Conservation (phyloP, 2,797 vertebrate species). For the Kryptopterus vitreolus region DNA sequence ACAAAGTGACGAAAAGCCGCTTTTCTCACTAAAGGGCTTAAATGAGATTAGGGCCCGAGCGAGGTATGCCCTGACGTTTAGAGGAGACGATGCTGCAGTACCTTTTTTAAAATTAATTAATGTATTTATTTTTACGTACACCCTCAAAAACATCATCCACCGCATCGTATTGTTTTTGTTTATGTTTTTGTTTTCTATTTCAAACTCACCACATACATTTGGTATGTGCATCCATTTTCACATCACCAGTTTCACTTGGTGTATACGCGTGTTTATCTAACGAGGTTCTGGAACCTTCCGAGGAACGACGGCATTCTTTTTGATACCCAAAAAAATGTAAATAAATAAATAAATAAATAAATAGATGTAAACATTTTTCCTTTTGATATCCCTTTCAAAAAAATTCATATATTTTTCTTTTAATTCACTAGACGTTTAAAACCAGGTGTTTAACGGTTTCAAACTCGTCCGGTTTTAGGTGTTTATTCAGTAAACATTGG, state of each 20-base stretch:
- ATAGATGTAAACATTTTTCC: too few species aligned
- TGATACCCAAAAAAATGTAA: too few species aligned
- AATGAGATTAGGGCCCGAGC: conserved; percentile 41
- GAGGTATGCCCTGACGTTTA: conserved; percentile 51
- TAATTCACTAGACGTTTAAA: background rate
- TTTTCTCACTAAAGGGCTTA: conserved; percentile 21
- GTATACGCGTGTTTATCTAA: conserved; percentile 8
- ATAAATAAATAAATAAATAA: too few species aligned
- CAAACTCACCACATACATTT: conserved; percentile 23
- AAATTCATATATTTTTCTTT: conserved; percentile 1
- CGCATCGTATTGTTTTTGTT: background rate
- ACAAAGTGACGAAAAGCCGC: conserved; percentile 68
- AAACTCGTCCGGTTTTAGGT: too few species aligned
- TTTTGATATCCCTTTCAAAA: background rate
- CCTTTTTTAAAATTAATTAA: too few species aligned
- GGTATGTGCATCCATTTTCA: background rate
- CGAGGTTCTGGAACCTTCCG: conserved; percentile 1
- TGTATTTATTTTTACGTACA: too few species aligned
- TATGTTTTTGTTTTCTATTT: conserved; percentile 36
- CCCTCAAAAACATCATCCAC: conserved; percentile 19
- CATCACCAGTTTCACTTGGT: background rate
- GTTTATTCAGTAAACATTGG: background rate
- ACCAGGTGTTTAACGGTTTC: too few species aligned
- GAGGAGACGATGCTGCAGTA: conserved; percentile 53
- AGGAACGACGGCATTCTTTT: background rate